Conservation (phyloP, 1,140 invertebrate species). For the fruit fly (Drosophila melanogaster) region DNA sequence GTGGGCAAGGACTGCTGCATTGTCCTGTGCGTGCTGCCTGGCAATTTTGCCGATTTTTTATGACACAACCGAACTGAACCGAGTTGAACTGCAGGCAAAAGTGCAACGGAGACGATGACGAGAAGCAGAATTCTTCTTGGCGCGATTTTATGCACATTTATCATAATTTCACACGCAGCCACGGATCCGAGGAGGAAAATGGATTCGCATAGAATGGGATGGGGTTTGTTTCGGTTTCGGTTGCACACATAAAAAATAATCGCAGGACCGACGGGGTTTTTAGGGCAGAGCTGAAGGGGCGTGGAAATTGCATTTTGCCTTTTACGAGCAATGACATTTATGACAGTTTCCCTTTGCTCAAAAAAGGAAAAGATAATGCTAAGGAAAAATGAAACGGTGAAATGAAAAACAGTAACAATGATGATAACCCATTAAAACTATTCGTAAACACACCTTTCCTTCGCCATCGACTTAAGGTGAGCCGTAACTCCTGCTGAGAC, state of each 20-base stretch:
- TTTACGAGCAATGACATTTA: conserved; percentile 81
- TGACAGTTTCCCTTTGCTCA: conserved; percentile 54
- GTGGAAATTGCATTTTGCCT: conserved; percentile 79
- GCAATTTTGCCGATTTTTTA: conserved; percentile 77
- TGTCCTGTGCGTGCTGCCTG: conserved; percentile 74
- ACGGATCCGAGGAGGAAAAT: conserved; percentile 45
- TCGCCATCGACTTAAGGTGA: conserved; percentile 1
- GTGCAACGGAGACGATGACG: conserved; percentile 49
- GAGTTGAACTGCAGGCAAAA: conserved; percentile 47
- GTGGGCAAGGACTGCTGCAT: conserved; percentile 39
- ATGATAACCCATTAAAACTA: conserved; percentile 82
- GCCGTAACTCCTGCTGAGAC: conserved; percentile 23
- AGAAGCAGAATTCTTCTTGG: conserved; percentile 55
- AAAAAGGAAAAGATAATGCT: conserved; percentile 9
- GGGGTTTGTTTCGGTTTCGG: conserved; percentile 55
- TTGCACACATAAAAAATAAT: conserved; percentile 75
- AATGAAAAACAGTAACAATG: conserved; percentile 55
- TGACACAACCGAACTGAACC: conserved; percentile 60
- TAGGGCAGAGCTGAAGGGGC: conserved; percentile 37
- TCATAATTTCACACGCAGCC: conserved; percentile 82
- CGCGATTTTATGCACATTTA: conserved; percentile 83
- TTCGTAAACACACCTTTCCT: conserved; percentile 72
- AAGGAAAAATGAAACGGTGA: conserved; percentile 21
- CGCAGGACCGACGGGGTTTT: conserved; percentile 29
- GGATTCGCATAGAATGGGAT: conserved; percentile 30